phyloP scores from a whole-genome alignment of 2,113 vertebrate genomes.

The Psammodynastes pulverulentus region DNA sequence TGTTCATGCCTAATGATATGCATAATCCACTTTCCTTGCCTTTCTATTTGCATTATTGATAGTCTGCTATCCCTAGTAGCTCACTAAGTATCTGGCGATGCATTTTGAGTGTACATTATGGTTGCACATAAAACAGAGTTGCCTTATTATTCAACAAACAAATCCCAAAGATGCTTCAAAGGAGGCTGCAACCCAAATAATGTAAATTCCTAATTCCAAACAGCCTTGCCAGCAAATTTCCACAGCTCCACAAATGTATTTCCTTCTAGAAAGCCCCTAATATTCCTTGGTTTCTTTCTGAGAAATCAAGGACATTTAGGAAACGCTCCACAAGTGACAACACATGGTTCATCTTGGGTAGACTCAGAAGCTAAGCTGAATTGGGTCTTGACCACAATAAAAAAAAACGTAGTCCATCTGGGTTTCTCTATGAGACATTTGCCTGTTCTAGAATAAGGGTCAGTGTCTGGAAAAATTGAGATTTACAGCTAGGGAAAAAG shows the following conservation, averaged over 20 bases:
- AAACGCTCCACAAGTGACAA: not conserved
- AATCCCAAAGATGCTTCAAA: constrained; percentile 1
- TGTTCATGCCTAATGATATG: constrained; percentile 25
- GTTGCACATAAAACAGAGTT: constrained; percentile 22
- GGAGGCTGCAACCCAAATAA: not conserved
- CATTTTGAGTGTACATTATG: constrained; percentile 20
- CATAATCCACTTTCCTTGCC: constrained; percentile 7
- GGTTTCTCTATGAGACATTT: not conserved
- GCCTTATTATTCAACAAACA: constrained; percentile 4
- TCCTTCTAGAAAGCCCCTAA: constrained; percentile 24
- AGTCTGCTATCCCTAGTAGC: constrained; percentile 19
- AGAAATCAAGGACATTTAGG: not conserved
- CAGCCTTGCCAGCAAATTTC: not conserved
- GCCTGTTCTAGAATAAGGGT: not conserved
- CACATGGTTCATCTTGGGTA: not conserved
- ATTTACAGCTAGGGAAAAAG: not conserved
- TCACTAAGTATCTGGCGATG: constrained; percentile 34
- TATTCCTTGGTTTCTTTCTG: constrained; percentile 14
- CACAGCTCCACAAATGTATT: not conserved
- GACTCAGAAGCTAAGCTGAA: not conserved
- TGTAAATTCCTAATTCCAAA: not conserved
- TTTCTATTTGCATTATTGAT: constrained; percentile 38
- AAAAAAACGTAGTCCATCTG: not conserved
- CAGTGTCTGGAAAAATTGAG: not conserved
- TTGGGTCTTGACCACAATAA: not conserved